Evolutionary conservation across 2,113 vertebrate species (phyloP).

Genomic region (Hiodon alosoides): DNA sequence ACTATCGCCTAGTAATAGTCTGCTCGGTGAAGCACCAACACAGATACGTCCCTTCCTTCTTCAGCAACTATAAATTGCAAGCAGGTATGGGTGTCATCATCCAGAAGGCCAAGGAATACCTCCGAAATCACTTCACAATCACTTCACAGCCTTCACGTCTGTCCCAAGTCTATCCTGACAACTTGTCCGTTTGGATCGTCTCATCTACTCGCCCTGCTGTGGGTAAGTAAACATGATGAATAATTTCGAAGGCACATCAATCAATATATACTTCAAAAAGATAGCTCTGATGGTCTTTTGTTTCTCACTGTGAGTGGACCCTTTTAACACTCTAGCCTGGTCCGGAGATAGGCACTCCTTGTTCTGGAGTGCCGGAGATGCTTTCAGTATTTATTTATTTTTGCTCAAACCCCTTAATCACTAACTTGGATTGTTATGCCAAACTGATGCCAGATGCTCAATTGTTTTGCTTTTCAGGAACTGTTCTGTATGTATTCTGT

Average conservation of each 20-base stretch:
- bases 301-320: too few relatives aligned
- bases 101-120: constrained; percentile 42
- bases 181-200: constrained; percentile 58
- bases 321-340: too few relatives aligned
- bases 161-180: constrained; percentile 44
- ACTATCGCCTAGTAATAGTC: constrained; percentile 56
- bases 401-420: too few relatives aligned
- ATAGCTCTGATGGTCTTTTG: too few relatives aligned
- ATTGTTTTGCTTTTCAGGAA: too few relatives aligned
- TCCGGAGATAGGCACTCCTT: too few relatives aligned
- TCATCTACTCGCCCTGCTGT: constrained; percentile 63
- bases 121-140: constrained; percentile 52
- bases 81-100: constrained; percentile 35
- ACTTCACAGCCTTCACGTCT: not conserved
- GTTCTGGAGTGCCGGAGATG: too few relatives aligned
- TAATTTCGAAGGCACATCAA: too few relatives aligned
- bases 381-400: too few relatives aligned
- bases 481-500: not conserved
- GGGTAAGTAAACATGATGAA: constrained; percentile 42
- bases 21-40: constrained; percentile 57
- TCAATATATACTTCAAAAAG: too few relatives aligned
- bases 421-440: too few relatives aligned
- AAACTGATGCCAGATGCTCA: too few relatives aligned
- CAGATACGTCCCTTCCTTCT: constrained; percentile 62
- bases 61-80: constrained; percentile 59